Evolutionary conservation across 30 jellyfish, hydroid and myxozoan species (phyloP), one percentile per base, ranked within the genome.

Genomic region (Catostylus mosaicus): DNA sequence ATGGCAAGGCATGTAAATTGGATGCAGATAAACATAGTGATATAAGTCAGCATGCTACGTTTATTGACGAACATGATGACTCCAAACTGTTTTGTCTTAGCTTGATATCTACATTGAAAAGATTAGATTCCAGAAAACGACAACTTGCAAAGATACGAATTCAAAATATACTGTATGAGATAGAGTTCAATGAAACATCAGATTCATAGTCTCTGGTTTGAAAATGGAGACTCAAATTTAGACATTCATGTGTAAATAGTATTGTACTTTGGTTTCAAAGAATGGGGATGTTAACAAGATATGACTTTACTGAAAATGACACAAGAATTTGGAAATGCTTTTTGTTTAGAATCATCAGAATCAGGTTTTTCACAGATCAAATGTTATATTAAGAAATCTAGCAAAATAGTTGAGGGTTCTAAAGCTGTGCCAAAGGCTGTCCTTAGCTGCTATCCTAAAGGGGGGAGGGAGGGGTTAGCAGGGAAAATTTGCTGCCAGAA

Each of bases 71-170:
- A 43, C 92, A 86, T 7, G 96, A 86, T 33, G 96, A 86, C 31
- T 75, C 87, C 38, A 75, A 76, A 65, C 79, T 86, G 24, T 86
- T 86, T 64, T 86, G 96, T 75, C 86, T 86, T 36, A 86, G 96
- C 52, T 67, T 86, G 34, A 68, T 86, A 37, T 76, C 96, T 31
- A 86, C 96, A 31, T 67, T 86, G 48, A 75, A 76, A 75, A 70
- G 96, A 67, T 77, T 86, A 14, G 81, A 46, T 32, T 51, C 88
- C 57, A 46, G 83, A 67, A 86, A 75, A 36, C 40, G 89, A 33
- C 96, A 86, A 51, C 79, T 76, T 9, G 96, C 96, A 46, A 86
- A 86, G 85, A n/a, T 86, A 26, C 71, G 76, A 65, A 67, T 86
- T 9, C 96, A 86, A 50, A 86, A 75, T 66, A 71, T 86, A 37